Evolutionary conservation across 2,797 vertebrate genomes (phyloP).

Genomic region (Limnodromus scolopaceus): DNA sequence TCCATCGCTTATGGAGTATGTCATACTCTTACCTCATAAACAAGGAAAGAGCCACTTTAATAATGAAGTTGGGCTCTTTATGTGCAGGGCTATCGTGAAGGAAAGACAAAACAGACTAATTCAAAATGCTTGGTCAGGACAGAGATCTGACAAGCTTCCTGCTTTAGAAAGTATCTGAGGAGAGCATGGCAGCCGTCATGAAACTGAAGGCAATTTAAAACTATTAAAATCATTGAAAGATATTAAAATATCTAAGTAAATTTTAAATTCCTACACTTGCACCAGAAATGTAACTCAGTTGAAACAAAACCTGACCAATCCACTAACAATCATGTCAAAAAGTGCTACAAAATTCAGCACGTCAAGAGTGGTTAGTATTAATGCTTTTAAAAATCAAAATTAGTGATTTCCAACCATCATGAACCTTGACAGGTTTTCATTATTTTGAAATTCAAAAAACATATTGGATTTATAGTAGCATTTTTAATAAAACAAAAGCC

Average conservation of each 20-base stretch:
- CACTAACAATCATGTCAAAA: neutral
- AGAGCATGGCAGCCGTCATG: neutral
- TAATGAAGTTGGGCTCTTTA: neutral
- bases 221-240: too few relatives aligned
- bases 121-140: neutral
- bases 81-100: neutral
- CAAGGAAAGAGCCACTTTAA: neutral
- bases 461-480: neutral
- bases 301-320: neutral
- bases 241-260: too few relatives aligned
- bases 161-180: neutral
- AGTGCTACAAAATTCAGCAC: neutral
- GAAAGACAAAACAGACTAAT: neutral
- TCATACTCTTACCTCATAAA: neutral
- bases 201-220: neutral
- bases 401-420: neutral
- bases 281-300: neutral
- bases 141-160: neutral
- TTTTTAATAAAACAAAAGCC: slow-evolving; percentile 29
- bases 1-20: neutral
- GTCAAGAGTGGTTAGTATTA: neutral
- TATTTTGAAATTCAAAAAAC: neutral
- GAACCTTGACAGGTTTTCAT: neutral
- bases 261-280: neutral
- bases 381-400: neutral